Percentiles rank a stretch among this genome's conserved stretches.
These are phyloP conservation scores for Loxodonta africana DNA, from an alignment of 2,113 vertebrate genomes.

Conservation along the genomic window DNA sequence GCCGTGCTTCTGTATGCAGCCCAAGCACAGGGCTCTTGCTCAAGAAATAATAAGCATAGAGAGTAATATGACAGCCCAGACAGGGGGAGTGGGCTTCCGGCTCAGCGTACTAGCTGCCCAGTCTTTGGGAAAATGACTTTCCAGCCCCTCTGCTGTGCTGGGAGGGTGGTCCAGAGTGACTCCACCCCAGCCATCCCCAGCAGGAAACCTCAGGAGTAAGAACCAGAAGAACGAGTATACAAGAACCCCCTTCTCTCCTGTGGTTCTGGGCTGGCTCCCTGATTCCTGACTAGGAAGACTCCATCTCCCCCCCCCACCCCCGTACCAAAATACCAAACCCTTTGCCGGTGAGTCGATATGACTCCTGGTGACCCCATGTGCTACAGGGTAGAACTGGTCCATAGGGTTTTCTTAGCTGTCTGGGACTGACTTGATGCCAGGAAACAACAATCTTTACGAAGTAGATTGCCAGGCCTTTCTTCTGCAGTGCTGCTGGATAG, in stretches of 20 bases:
- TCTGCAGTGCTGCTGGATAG: neutral
- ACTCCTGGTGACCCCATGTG: neutral
- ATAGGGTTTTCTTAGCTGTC: neutral
- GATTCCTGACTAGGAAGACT: neutral
- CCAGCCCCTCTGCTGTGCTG: neutral
- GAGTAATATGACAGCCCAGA: constrained; percentile 50
- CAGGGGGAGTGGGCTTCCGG: neutral
- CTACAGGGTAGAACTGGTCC: neutral
- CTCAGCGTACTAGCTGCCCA: neutral
- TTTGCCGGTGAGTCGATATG: neutral
- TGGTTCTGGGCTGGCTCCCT: neutral
- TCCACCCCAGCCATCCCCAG: neutral
- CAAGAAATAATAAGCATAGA: constrained; percentile 72
- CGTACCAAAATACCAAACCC: neutral
- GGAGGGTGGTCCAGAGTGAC: neutral
- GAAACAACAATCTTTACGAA: neutral
- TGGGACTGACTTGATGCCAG: neutral
- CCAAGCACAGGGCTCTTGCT: constrained; percentile 54
- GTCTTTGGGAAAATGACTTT: neutral
- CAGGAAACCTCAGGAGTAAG: constrained; percentile 22
- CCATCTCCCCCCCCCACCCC: neutral
- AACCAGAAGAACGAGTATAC: neutral
- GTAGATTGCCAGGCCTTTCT: neutral
- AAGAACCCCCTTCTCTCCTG: neutral
- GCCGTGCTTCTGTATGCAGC: neutral